A percentile compares a stretch with the other conserved stretches of the same genome.
Conservation (phyloP, 2,113 vertebrate genomes). For the Centropus unirufus region DNA sequence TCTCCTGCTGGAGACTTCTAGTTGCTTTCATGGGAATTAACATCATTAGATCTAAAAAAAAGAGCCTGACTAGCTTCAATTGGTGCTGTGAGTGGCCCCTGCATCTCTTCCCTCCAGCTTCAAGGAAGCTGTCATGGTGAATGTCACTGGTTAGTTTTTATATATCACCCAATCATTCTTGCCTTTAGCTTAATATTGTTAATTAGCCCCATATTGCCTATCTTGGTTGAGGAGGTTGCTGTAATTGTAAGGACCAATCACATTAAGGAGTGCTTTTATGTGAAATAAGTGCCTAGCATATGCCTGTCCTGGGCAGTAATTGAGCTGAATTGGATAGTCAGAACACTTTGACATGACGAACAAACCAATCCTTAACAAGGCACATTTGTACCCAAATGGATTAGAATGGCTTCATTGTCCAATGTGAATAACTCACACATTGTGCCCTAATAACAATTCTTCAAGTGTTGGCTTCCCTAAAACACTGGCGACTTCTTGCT, state of each 20-base stretch:
- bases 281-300: neutral
- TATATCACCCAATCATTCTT: neutral
- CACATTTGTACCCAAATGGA: neutral
- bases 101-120: neutral
- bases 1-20: neutral
- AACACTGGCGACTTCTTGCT: neutral
- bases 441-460: neutral
- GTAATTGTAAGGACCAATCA: neutral
- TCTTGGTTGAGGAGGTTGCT: neutral
- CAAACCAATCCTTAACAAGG: neutral
- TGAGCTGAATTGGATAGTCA: neutral
- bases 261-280: neutral
- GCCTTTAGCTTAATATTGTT: neutral
- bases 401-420: neutral
- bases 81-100: neutral
- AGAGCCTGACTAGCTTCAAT: accelerated
- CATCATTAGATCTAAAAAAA: neutral
- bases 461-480: neutral
- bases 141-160: neutral
- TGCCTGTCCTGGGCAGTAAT: neutral
- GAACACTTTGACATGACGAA: neutral
- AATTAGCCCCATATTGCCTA: neutral
- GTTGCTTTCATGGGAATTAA: neutral
- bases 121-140: neutral
- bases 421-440: neutral